Percentiles rank a stretch among this genome's conserved stretches.
Conservation (phyloP, 2,888 invertebrate genomes). For the Eledona agricola region DNA sequence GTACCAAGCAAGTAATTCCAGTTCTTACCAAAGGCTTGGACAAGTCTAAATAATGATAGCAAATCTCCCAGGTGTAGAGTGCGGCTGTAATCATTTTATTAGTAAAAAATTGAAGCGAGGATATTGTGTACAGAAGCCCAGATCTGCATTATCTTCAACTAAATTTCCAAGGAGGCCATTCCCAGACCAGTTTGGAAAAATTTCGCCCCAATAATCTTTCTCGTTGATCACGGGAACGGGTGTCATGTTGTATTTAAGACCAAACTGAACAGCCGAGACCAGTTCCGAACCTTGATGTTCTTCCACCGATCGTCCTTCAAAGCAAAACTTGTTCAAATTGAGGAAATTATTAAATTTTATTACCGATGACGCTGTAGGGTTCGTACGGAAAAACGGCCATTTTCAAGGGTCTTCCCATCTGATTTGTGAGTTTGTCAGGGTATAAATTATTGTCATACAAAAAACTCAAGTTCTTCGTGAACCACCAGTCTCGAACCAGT, state of each 20-base stretch:
- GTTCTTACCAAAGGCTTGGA: conserved; percentile 68
- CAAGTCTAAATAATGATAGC: conserved; percentile 68
- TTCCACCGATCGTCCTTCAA: conserved; percentile 45
- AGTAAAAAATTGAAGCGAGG: background rate
- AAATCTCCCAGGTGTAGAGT: conserved; percentile 69
- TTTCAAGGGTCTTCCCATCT: conserved; percentile 56
- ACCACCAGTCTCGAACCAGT: conserved; percentile 24
- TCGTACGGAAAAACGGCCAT: conserved; percentile 68
- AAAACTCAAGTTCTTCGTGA: conserved; percentile 35
- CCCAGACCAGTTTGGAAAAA: conserved; percentile 71
- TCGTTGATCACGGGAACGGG: conserved; percentile 63
- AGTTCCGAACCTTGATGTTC: conserved; percentile 67
- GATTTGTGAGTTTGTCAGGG: conserved; percentile 49
- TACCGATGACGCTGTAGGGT: conserved; percentile 64
- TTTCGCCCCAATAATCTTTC: conserved; percentile 70
- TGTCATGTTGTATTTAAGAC: conserved; percentile 62
- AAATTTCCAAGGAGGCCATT: conserved; percentile 71
- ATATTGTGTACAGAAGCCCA: conserved; percentile 67
- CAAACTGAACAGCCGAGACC: conserved; percentile 64
- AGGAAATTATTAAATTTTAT: conserved; percentile 3
- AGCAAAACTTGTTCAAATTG: too few relatives aligned
- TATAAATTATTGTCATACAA: conserved; percentile 42
- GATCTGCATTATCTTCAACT: conserved; percentile 67
- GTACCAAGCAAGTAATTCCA: conserved; percentile 72
- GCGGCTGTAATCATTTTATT: conserved; percentile 62